Percentiles rank a stretch among this genome's conserved stretches.
These are phyloP conservation scores for Notolabrus celidotus DNA, from an alignment of 2,797 vertebrate genomes.

Conservation along the genomic window DNA sequence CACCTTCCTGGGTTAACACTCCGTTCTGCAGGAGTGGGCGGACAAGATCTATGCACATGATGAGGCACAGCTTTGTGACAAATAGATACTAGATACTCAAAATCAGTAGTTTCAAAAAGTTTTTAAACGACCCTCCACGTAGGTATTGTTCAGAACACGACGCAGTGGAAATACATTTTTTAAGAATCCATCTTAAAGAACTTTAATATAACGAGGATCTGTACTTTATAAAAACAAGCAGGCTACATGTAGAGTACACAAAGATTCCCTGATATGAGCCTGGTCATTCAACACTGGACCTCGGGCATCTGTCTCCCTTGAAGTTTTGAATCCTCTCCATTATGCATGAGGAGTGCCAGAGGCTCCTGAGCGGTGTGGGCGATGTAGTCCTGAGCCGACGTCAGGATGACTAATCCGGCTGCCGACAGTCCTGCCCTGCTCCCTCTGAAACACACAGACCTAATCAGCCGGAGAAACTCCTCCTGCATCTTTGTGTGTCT, in stretches of 20 bases:
- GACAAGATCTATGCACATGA: background rate
- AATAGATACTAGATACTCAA: background rate
- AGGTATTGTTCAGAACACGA: background rate
- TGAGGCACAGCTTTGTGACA: background rate
- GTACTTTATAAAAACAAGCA: background rate
- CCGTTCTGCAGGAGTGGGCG: slow-evolving; percentile 10
- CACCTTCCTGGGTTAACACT: slow-evolving; percentile 9
- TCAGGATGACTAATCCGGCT: slow-evolving; percentile 25
- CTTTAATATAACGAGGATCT: background rate
- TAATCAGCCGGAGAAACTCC: slow-evolving; percentile 9
- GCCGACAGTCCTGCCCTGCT: slow-evolving; percentile 25
- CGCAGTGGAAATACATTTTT: too few relatives aligned
- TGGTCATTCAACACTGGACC: slow-evolving; percentile 6
- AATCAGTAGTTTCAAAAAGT: background rate
- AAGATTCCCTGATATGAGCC: slow-evolving; percentile 6
- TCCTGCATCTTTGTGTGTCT: background rate
- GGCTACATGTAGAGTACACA: background rate
- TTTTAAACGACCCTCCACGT: background rate
- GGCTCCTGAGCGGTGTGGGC: slow-evolving; percentile 10
- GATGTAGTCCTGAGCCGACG: slow-evolving; percentile 8
- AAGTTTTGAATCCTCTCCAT: slow-evolving; percentile 46
- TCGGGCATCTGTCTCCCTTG: background rate
- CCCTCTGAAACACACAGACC: slow-evolving; percentile 2
- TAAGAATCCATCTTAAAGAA: too few relatives aligned
- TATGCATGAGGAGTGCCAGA: slow-evolving; percentile 39